phyloP scores from a whole-genome alignment of 2,113 vertebrate species.

The Catharus fuscescens region DNA sequence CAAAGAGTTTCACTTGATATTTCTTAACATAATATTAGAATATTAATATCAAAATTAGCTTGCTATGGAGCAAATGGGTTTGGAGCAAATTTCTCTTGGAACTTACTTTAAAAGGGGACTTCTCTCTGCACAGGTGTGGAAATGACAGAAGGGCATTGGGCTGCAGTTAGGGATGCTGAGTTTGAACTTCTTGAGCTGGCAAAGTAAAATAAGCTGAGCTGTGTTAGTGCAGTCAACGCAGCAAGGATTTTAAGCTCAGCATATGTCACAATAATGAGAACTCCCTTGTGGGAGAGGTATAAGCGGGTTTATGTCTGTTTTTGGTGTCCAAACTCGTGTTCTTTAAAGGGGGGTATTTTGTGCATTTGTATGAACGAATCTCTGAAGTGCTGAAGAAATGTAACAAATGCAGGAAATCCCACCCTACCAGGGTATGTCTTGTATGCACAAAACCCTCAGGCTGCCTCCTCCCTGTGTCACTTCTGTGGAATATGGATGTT shows the following conservation, averaged over 20 bases:
- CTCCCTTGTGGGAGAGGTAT: not conserved
- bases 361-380: fast-evolving
- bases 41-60: not conserved
- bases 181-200: not conserved
- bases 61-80: not conserved
- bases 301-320: not conserved
- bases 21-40: not conserved
- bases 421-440: not conserved
- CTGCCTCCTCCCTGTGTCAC: not conserved
- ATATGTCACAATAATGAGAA: not conserved
- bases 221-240: not conserved
- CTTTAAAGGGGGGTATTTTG: not conserved
- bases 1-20: not conserved
- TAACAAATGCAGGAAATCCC: not conserved
- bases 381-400: not conserved
- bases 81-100: not conserved
- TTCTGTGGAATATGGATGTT: not conserved
- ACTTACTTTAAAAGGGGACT: not conserved
- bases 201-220: not conserved
- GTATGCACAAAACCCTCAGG: not conserved
- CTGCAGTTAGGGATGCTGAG: not conserved
- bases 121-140: not conserved
- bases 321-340: fast-evolving
- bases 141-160: not conserved
- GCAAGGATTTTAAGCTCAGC: not conserved